Conservation (phyloP, 2,888 invertebrate species). For the Andrena flavipes region DNA sequence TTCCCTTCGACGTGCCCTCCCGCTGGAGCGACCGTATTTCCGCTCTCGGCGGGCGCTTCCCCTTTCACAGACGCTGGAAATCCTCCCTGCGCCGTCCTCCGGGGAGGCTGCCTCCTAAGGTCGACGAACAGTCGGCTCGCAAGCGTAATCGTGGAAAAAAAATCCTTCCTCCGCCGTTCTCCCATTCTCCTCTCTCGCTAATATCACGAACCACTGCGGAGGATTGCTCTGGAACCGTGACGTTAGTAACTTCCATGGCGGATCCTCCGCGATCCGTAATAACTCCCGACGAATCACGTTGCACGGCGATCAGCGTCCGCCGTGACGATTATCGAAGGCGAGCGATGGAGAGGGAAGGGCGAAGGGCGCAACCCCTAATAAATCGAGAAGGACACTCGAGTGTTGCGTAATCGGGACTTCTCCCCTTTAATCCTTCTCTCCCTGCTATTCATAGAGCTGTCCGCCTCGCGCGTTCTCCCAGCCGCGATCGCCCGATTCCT, state of each 20-base stretch:
- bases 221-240: constrained; percentile 28
- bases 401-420: constrained; percentile 44
- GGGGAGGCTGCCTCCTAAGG: constrained; percentile 39
- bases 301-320: neutral
- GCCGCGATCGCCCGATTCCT: constrained; percentile 32
- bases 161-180: neutral
- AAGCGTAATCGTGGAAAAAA: constrained; percentile 41
- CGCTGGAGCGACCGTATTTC: constrained; percentile 57
- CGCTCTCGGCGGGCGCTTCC: constrained; percentile 50
- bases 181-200: neutral
- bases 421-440: too few species aligned
- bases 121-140: constrained; percentile 54
- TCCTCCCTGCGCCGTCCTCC: constrained; percentile 24
- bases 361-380: constrained; percentile 51
- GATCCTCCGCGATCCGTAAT: too few species aligned
- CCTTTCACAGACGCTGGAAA: constrained; percentile 49
- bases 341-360: neutral
- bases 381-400: constrained; percentile 54
- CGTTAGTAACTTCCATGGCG: neutral
- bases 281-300: too few species aligned
- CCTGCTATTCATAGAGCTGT: too few species aligned
- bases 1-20: constrained; percentile 59
- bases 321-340: constrained; percentile 6
- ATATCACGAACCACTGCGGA: neutral
- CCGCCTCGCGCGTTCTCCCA: neutral